Conservation (phyloP, 2,113 vertebrate genomes). For the Nothocercus julius region DNA sequence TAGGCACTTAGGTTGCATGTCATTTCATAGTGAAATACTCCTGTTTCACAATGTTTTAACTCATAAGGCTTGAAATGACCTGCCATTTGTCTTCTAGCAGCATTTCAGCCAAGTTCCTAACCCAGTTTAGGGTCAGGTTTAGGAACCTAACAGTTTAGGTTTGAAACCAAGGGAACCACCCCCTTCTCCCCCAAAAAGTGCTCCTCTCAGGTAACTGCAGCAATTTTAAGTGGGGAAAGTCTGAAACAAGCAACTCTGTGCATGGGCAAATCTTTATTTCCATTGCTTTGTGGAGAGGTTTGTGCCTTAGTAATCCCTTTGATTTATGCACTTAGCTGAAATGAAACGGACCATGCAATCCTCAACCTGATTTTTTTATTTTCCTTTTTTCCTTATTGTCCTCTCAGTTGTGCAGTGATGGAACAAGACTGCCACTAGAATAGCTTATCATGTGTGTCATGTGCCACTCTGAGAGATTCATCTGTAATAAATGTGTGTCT, state of each 20-base stretch:
- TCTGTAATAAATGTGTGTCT: slow-evolving; percentile 21
- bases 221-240: not conserved
- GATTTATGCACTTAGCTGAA: slow-evolving; percentile 20
- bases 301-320: not conserved
- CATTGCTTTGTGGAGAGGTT: slow-evolving; percentile 4
- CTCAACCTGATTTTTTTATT: not conserved
- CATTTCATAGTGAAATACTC: not conserved
- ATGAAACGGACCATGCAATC: slow-evolving; percentile 15
- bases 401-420: not conserved
- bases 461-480: not conserved
- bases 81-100: not conserved
- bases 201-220: not conserved
- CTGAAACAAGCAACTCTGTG: not conserved
- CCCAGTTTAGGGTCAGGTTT: not conserved
- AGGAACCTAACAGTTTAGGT: too few relatives aligned
- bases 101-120: not conserved
- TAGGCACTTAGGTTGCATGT: not conserved
- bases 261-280: not conserved
- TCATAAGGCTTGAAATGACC: not conserved
- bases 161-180: not conserved
- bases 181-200: not conserved
- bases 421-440: not conserved
- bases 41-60: not conserved
- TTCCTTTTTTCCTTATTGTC: not conserved
- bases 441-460: not conserved